Conservation (phyloP, 2,113 vertebrate genomes). For the Phyllostomus hastatus region DNA sequence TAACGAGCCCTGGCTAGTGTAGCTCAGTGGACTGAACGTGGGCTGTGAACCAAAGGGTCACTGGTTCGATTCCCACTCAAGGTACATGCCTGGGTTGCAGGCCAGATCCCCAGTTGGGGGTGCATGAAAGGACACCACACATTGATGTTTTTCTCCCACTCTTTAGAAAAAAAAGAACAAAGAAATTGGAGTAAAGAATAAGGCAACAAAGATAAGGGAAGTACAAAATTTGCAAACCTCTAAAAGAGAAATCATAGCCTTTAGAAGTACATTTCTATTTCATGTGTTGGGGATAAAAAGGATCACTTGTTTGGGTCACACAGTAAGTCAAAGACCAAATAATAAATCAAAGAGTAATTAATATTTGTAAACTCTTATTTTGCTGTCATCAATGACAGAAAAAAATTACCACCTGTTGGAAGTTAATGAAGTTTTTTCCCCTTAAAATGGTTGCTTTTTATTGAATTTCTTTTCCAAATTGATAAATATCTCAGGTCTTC, state of each 20-base stretch:
- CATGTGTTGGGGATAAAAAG: background rate
- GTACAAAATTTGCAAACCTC: background rate
- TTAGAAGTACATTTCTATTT: conserved; percentile 15
- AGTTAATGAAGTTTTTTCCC: background rate
- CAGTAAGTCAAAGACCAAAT: background rate
- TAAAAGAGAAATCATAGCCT: background rate
- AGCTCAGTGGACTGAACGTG: too few relatives aligned
- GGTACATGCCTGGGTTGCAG: too few relatives aligned
- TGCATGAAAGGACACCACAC: too few relatives aligned
- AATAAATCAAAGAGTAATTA: background rate
- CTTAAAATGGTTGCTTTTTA: background rate
- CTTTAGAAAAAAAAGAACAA: background rate
- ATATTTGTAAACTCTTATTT: background rate
- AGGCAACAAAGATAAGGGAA: background rate
- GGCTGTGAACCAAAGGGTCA: too few relatives aligned
- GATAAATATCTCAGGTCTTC: conserved; percentile 29
- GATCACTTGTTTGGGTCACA: background rate
- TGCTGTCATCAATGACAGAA: background rate
- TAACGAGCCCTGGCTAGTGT: background rate
- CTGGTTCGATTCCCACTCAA: too few relatives aligned
- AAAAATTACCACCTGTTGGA: background rate
- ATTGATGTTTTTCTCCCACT: background rate
- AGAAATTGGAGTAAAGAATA: background rate
- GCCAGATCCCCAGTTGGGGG: too few relatives aligned
- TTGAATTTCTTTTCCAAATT: background rate